Conservation (phyloP, 2,797 vertebrate species). For the Phalanger gymnotis region DNA sequence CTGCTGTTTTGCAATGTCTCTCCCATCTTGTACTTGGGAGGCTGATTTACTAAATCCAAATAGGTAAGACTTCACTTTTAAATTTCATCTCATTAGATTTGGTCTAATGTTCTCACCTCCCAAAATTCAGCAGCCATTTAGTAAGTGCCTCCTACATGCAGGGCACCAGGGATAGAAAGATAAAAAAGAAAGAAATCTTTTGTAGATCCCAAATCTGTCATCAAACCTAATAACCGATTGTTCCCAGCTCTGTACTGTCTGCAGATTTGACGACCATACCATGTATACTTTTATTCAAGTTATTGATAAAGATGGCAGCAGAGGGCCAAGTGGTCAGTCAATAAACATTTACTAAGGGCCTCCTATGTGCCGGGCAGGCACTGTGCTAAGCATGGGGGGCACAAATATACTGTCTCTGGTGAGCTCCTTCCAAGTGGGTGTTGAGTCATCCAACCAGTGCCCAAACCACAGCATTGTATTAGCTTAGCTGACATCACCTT, state of each 20-base stretch:
- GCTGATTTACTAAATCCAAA: background rate
- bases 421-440: background rate
- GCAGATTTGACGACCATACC: background rate
- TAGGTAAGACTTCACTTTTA: background rate
- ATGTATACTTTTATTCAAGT: background rate
- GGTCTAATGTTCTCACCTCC: background rate
- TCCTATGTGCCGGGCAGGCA: background rate
- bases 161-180: background rate
- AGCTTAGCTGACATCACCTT: background rate
- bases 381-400: background rate
- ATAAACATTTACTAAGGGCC: background rate
- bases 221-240: background rate
- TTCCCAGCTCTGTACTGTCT: background rate
- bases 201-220: too few relatives aligned
- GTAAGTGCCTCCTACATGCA: background rate
- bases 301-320: background rate
- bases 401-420: background rate
- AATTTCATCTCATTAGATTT: background rate
- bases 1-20: background rate
- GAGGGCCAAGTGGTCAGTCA: background rate
- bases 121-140: background rate
- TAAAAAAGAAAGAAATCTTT: background rate
- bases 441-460: background rate
- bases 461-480: background rate
- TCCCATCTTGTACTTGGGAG: background rate